phyloP scores from a whole-genome alignment of 2,797 vertebrate genomes.

The Urocyon cinereoargenteus region DNA sequence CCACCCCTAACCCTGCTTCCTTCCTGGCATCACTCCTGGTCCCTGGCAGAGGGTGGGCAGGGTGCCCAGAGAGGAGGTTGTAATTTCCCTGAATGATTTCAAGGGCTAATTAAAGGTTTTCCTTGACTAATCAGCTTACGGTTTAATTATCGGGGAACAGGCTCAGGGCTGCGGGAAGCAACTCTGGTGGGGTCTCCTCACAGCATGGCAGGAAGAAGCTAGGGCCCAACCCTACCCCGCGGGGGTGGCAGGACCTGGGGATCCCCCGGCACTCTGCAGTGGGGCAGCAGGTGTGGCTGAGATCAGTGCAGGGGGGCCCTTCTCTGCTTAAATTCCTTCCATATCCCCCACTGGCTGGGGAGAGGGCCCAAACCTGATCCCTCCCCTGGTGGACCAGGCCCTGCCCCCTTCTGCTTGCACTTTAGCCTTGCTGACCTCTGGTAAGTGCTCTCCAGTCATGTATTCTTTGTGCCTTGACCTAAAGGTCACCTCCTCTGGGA shows the following conservation, averaged over 20 bases:
- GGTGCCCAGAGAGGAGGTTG: constrained; percentile 61
- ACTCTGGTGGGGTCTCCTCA: constrained; percentile 40
- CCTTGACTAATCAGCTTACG: constrained; percentile 81
- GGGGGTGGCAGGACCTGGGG: not conserved
- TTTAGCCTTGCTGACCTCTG: not conserved
- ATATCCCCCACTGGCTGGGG: not conserved
- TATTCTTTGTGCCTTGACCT: not conserved
- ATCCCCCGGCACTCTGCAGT: not conserved
- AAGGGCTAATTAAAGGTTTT: constrained; percentile 86
- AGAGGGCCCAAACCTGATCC: not conserved
- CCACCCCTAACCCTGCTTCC: not conserved
- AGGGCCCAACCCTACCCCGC: not conserved
- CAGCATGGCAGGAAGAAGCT: not conserved
- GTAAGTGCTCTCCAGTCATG: not conserved
- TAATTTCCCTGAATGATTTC: constrained; percentile 81
- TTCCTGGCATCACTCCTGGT: not conserved
- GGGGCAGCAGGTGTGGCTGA: not conserved
- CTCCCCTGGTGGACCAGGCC: not conserved
- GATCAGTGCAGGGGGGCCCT: not conserved
- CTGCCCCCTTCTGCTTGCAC: not conserved
- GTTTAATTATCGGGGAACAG: constrained; percentile 83
- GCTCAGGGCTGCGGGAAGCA: constrained; percentile 58
- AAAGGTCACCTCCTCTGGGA: not conserved
- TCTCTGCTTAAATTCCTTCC: not conserved
- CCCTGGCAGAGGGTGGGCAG: constrained; percentile 47